A percentile compares a stretch with the other conserved stretches of the same genome.
phyloP scores from a whole-genome alignment of 1,140 invertebrate genomes.

The Anastatus disparis region DNA sequence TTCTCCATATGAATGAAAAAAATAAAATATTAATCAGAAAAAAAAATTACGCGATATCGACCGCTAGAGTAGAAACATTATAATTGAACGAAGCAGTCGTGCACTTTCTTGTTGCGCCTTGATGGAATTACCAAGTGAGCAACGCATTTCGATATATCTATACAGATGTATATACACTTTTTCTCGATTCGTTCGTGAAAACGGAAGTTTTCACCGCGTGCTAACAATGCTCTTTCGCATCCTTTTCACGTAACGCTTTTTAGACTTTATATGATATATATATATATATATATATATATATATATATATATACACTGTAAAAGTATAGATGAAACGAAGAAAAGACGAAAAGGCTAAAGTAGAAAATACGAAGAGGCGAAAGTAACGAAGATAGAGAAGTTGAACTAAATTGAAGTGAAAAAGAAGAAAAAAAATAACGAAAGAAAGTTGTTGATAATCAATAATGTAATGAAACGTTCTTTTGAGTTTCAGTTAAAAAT shows the following conservation, averaged over 20 bases:
- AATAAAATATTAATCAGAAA: constrained; percentile 6
- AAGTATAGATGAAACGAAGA: too few relatives aligned
- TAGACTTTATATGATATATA: neutral
- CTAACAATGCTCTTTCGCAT: neutral
- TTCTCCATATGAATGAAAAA: constrained; percentile 18
- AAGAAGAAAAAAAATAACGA: neutral
- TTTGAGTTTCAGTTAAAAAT: constrained; percentile 49
- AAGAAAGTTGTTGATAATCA: constrained; percentile 44
- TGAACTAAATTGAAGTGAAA: neutral
- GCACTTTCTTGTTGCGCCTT: constrained; percentile 29
- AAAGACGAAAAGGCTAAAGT: neutral
- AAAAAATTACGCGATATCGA: neutral
- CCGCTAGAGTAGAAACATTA: neutral
- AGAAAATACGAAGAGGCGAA: neutral
- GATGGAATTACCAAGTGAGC: constrained; percentile 57
- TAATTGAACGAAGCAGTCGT: constrained; percentile 52
- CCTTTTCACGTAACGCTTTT: constrained; percentile 17
- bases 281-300: too few relatives aligned
- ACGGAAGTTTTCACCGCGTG: constrained; percentile 51
- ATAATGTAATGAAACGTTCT: constrained; percentile 50
- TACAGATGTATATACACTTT: too few relatives aligned
- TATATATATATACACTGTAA: neutral
- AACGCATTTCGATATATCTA: constrained; percentile 41
- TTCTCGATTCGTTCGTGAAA: constrained; percentile 57
- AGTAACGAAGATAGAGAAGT: neutral